Conservation (phyloP, 2,888 invertebrate species). For the Parnassius apollo region DNA sequence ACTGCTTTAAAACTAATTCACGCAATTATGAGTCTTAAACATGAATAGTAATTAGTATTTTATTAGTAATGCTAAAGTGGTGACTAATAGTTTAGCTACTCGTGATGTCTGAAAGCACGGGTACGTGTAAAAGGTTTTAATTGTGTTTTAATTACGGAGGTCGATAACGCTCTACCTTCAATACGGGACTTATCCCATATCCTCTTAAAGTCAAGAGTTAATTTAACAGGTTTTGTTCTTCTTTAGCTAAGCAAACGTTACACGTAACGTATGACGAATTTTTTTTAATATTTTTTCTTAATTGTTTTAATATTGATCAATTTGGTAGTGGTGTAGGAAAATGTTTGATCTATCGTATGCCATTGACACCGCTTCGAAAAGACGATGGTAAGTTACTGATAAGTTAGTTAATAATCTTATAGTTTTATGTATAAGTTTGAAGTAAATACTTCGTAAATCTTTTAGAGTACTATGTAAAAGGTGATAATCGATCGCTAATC, state of each 20-base stretch:
- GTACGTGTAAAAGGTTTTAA: constrained; percentile 33
- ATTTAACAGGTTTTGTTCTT: constrained; percentile 8
- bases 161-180: constrained; percentile 28
- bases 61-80: constrained; percentile 31
- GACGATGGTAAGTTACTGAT: too few species aligned
- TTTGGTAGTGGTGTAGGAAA: too few species aligned
- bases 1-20: not conserved
- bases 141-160: constrained; percentile 38
- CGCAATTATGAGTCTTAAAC: constrained; percentile 12
- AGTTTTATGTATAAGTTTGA: too few species aligned
- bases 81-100: constrained; percentile 38
- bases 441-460: too few species aligned
- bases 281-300: too few species aligned
- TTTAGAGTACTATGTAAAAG: too few species aligned
- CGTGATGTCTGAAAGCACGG: constrained; percentile 29
- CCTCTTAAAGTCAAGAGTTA: constrained; percentile 4
- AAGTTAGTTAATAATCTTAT: too few species aligned
- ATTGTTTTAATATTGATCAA: too few species aligned
- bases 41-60: constrained; percentile 4
- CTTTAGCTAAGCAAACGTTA: not conserved
- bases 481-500: too few species aligned
- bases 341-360: too few species aligned
- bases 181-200: constrained; percentile 4
- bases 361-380: too few species aligned
- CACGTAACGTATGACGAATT: too few species aligned